Evolutionary conservation across 2,888 invertebrate species (phyloP).

Genomic region (Therioaphis trifolii): DNA sequence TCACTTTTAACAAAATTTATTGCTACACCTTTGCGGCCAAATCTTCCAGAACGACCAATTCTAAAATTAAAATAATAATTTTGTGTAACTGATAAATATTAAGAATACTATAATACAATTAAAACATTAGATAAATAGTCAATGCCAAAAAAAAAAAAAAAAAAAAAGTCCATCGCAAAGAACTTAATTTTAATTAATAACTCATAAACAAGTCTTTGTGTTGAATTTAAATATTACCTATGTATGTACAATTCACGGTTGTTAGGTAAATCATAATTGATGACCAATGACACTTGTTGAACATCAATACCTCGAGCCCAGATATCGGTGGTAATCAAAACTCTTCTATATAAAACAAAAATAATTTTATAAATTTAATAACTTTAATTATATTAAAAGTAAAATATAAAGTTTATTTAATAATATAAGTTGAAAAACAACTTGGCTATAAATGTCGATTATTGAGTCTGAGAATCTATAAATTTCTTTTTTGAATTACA

Average conservation of each 20-base stretch:
- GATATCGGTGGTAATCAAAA: conserved; percentile 98
- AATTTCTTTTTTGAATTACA: no score
- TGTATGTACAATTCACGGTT: conserved; percentile 99
- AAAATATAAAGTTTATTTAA: no score
- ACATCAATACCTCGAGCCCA: conserved; percentile 99
- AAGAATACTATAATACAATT: not conserved
- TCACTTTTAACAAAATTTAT: conserved; percentile 99
- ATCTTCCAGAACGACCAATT: conserved; percentile 97
- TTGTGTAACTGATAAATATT: not conserved
- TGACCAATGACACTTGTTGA: conserved; percentile 98
- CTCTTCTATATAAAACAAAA: conserved; percentile 74
- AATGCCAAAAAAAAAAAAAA: no score
- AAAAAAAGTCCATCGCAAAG: not conserved
- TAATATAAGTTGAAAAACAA: no score
- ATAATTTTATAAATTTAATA: not conserved
- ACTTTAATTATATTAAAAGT: no score
- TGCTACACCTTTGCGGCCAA: conserved; percentile 99
- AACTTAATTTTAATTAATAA: not conserved
- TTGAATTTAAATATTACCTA: conserved; percentile 72
- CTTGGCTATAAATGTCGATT: no score
- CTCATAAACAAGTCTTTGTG: no score
- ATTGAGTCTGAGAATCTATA: no score
- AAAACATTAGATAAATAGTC: not conserved
- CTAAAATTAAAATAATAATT: conserved; percentile 69
- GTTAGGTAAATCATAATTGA: conserved; percentile 99